Evolutionary conservation across 2,797 vertebrate genomes (phyloP), one percentile per base, ranked within the genome.

Genomic region (Acanthurus lineatus): DNA sequence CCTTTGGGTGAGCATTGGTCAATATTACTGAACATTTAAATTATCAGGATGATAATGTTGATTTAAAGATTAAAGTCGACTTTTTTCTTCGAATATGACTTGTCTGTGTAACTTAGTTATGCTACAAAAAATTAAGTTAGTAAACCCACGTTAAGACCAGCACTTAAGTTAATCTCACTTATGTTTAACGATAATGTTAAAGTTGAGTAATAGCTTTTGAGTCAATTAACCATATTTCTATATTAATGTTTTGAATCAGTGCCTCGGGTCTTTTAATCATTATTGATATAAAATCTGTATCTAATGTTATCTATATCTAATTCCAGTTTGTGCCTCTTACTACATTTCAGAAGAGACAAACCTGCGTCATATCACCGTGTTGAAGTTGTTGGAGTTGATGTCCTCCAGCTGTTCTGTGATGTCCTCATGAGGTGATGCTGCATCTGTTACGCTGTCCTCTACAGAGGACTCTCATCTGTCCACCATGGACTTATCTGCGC

Each of bases 341-440:
- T 1, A n/a, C 3, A 28, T 25, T 8, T 6, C 32, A 53, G 32
- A 9, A 22, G n/a, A 19, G 51, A 4, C 0, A 47, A 25, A 57
- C 5, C 28, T 28, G 9, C 49, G 3, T 75, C 5, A 42, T 47
- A 25, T 44, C 44, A 19, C 47, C 20, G 6, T 25, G 52, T 32
- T 51, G 11, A 20, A 58, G 12, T 45, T 79, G 32, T 11, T 19
- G 40, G 5, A 7, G 25, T 80, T 14, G 1, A 2, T 85, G 51
- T 88, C 32, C 79, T 84, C 20, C 79, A 86, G 84, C 16, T 81
- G 12, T 4, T 10, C 60, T 64, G 69, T 79, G 48, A 85, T 6
- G 56, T 81, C 60, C 76, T 9, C 11, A 78, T 78, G 88, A 91
- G 73, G 88, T 77, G 86, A 95, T 95, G 94, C 85, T 91, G 70